Evolutionary conservation across 1,140 invertebrate genomes (phyloP).

Genomic region (Saxidomus purpurata): DNA sequence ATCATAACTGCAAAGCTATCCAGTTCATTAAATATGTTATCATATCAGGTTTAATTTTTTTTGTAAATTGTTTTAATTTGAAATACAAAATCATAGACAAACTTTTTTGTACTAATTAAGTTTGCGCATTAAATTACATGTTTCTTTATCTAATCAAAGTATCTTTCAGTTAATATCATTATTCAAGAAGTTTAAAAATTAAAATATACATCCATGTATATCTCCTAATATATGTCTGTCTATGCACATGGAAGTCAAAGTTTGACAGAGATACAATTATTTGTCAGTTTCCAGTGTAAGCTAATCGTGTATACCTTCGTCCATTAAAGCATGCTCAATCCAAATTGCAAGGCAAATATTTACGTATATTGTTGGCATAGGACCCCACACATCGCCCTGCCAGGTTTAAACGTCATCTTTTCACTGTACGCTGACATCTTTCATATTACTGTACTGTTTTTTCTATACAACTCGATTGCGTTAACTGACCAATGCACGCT

Average conservation of each 20-base stretch:
- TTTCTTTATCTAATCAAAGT: too few species aligned
- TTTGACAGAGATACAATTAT: conserved; percentile 11
- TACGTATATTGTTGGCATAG: conserved; percentile 21
- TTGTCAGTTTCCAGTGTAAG: conserved; percentile 2
- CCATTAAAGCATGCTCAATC: conserved; percentile 1
- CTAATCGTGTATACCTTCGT: conserved; percentile 10
- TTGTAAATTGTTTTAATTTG: not conserved
- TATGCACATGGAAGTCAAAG: conserved; percentile 8
- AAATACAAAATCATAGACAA: too few species aligned
- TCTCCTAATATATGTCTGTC: not conserved
- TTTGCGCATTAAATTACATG: not conserved
- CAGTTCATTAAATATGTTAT: not conserved
- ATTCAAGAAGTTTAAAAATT: not conserved
- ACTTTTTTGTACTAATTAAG: not conserved
- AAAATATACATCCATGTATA: not conserved
- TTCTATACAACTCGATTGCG: not conserved
- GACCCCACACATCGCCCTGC: conserved; percentile 42
- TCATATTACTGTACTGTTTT: not conserved
- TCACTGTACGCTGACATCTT: conserved; percentile 5
- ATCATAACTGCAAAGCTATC: not conserved
- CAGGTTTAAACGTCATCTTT: conserved; percentile 40
- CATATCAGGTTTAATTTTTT: not conserved
- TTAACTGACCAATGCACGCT: not conserved
- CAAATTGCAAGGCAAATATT: conserved; percentile 27
- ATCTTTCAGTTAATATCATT: not conserved